Conservation (phyloP, 2,888 invertebrate species). For the Euproctis similis region DNA sequence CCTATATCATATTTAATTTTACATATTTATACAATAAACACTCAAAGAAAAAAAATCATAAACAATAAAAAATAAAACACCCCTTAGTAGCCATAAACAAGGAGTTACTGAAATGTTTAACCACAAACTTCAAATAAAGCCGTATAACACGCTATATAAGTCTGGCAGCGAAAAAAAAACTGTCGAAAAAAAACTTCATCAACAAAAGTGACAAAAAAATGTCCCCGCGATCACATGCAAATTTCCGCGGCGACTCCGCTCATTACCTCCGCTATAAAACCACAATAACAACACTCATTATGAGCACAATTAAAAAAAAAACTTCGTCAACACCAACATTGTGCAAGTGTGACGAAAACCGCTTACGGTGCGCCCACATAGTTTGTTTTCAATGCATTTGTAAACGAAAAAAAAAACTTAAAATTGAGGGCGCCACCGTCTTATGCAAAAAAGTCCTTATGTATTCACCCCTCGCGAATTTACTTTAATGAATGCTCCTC, state of each 20-base stretch:
- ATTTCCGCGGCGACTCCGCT: constrained; percentile 61
- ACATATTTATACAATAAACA: constrained; percentile 40
- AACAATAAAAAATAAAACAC: constrained; percentile 55
- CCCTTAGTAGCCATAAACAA: constrained; percentile 60
- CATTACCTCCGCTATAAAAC: constrained; percentile 68
- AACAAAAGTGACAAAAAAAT: constrained; percentile 66
- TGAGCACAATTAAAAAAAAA: constrained; percentile 70
- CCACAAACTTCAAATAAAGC: constrained; percentile 67
- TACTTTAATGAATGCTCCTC: constrained; percentile 71
- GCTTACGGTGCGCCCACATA: constrained; percentile 71
- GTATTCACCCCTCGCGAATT: constrained; percentile 74
- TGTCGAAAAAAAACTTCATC: constrained; percentile 58
- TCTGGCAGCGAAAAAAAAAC: constrained; percentile 49
- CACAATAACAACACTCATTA: constrained; percentile 73
- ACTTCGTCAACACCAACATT: constrained; percentile 54
- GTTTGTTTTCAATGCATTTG: constrained; percentile 61
- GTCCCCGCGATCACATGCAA: constrained; percentile 68
- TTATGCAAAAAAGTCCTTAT: constrained; percentile 74
- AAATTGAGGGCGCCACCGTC: constrained; percentile 68
- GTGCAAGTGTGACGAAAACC: constrained; percentile 71
- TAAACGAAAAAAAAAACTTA: constrained; percentile 55
- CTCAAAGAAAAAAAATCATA: constrained; percentile 45
- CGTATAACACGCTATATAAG: constrained; percentile 54
- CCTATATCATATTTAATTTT: constrained; percentile 35
- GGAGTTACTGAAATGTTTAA: constrained; percentile 65